Evolutionary conservation across 2,888 invertebrate species (phyloP), one percentile per base, ranked within the genome.

Genomic region (Tenthredo distinguenda): DNA sequence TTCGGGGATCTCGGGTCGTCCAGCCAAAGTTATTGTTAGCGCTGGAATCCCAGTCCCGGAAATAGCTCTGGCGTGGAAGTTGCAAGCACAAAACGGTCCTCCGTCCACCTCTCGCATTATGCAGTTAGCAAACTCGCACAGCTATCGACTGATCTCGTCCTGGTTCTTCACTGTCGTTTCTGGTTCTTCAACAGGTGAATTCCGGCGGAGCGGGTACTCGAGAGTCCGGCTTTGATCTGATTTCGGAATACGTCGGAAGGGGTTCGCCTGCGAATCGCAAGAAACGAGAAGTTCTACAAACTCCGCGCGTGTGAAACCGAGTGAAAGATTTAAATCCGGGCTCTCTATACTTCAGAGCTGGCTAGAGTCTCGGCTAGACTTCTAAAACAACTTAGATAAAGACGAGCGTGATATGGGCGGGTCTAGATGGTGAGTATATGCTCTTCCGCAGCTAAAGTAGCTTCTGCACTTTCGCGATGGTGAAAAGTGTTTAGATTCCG

Each of bases 21-120:
- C 81, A 62, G 58, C 81, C 40, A 31, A 81, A 62, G 81, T 81
- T 81, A 81, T 81, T 81, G 81, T 81, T 81, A 81, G 81, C 58
- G 62, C 62, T 81, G 62, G 81, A 81, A 81, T 62, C 62, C 62
- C 21, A 37, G 58, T 81, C 81, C 58, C 81, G 77, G 77, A 77
- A 77, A 77, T 77, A 77, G 77, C 55, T 55, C 18, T 6, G 31
- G 9, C 31, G 5, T 50, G 50, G 15, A 77, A 77, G 18, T 77
- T 77, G 55, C 77, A 77, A 55, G 55, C 31, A 55, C 34, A 77
- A 34, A 50, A 55, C 77, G 40, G 18, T 12, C 68, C 3, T 26
- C 15, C 18, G n/a, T 34, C n/a, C 40, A n/a, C 37, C 34, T n/a
- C 7, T 18, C n/a, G n/a, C n/a, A 68, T 1, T n/a, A 72, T 72